Base-by-base conservation (phyloP, 2,113 vertebrate genomes). In the Pungitius pungitius region DNA sequence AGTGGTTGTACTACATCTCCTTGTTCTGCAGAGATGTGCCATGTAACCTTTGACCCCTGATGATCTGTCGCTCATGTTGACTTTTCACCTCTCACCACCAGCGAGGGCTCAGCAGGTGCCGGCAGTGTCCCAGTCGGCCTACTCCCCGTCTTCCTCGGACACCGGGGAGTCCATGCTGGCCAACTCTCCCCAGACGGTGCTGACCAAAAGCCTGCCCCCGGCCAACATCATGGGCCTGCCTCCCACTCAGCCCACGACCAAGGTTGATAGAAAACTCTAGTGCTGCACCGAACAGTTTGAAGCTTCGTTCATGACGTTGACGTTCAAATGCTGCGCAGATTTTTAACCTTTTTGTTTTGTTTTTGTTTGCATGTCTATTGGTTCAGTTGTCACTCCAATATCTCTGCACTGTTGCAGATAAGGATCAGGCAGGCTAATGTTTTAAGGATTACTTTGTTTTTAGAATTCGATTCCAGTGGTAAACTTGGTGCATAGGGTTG, bases 81-180 rank as follows among this genome's bases (percentile, higher is more conserved):
- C 45, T 30, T 2, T 20, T 26, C 54, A 3, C 79, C 35, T 51
- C 81, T 43, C 76, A 91, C 85, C 86, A 13, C 85, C 86, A 13
- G 83, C 91, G 1, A 92, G 89, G 47, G 96, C 94, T 75, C 96
- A 96, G 56, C 96, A 98, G 81, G 97, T 97, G 17, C 97, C 96
- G 0, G 96, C 96, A 0, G 91, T 98, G 51, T 97, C 97, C 6
- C 97, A 97, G 85, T 92, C 95, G 0, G 91, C 95, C 2, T 97
- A 96, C 84, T 86, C 94, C 2, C 91, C 95, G 0, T 95, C 95
- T 10, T 94, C 95, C 65, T 94, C 95, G 0, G 96, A 97, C 75
- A 94, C 95, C 0, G 94, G 96, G 6, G 95, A 96, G 40, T 96
- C 96, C 43, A 91, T 95, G 70, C 89, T 95, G 70, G 95, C 90